Conservation (phyloP, 37 sponge, comb jelly and placozoan genomes). For the Aphrocallistes beatrix region DNA sequence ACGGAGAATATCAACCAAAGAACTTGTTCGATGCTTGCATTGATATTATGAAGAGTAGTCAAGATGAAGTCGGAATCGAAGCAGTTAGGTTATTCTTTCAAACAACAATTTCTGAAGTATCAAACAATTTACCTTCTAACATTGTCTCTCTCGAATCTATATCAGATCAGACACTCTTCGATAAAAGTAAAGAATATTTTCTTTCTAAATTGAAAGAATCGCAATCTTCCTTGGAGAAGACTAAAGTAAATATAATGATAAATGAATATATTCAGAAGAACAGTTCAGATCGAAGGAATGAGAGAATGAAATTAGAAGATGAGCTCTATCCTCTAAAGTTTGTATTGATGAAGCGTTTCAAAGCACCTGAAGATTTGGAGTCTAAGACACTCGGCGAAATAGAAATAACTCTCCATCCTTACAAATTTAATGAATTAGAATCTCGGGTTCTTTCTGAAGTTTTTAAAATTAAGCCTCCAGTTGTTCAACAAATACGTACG, state of each 20-base stretch:
- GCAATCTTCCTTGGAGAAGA: neutral
- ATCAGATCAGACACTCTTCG: neutral
- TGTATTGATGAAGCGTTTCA: neutral
- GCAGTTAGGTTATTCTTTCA: neutral
- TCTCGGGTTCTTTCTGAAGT: neutral
- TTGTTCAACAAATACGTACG: neutral
- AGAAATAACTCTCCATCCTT: neutral
- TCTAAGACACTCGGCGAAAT: neutral
- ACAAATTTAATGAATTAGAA: neutral
- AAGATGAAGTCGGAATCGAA: neutral
- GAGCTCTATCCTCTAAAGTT: neutral
- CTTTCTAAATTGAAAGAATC: neutral
- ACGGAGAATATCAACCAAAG: neutral
- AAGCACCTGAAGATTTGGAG: neutral
- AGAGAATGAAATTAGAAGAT: neutral
- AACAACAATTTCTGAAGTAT: neutral
- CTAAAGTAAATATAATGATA: neutral
- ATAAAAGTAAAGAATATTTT: neutral
- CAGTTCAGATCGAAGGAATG: neutral
- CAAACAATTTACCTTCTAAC: neutral
- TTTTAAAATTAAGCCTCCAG: neutral
- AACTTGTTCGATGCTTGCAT: constrained; percentile 2
- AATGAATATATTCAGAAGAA: neutral
- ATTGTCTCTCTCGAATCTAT: neutral
- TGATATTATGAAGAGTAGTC: neutral